Conservation (phyloP, 2,888 invertebrate species). For the Oscheius myriophilus region DNA sequence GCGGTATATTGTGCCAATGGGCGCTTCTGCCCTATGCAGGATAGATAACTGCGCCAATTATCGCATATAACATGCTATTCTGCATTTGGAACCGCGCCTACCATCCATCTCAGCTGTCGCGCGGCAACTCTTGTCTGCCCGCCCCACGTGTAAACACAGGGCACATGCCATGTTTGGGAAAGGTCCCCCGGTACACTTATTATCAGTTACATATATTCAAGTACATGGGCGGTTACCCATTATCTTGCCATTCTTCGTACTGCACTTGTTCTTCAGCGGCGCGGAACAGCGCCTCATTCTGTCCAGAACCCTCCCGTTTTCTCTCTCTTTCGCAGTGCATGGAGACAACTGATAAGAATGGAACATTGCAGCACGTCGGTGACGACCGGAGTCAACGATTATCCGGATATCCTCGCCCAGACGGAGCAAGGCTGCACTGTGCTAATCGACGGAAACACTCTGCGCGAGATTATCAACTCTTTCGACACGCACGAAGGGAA, state of each 20-base stretch:
- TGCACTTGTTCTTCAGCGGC: too few species aligned
- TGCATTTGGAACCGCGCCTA: not conserved
- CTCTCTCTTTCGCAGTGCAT: slow-evolving; percentile 7
- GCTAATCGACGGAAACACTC: slow-evolving; percentile 62
- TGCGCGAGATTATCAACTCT: slow-evolving; percentile 57
- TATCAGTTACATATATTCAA: slow-evolving; percentile 24
- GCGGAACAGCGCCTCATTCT: too few species aligned
- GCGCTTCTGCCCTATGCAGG: slow-evolving; percentile 8
- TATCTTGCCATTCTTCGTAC: too few species aligned
- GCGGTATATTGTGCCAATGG: slow-evolving; percentile 19
- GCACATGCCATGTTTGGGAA: not conserved
- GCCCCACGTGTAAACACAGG: slow-evolving; percentile 1
- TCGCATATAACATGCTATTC: slow-evolving; percentile 26
- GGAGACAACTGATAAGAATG: too few species aligned
- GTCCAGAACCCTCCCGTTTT: slow-evolving; percentile 9
- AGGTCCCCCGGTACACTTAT: slow-evolving; percentile 15
- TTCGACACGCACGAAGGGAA: slow-evolving; percentile 56
- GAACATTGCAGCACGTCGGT: slow-evolving; percentile 61
- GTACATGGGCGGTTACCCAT: slow-evolving; percentile 14
- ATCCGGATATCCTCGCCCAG: slow-evolving; percentile 67
- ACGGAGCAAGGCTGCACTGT: slow-evolving; percentile 66
- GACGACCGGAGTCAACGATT: slow-evolving; percentile 54
- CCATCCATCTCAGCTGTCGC: slow-evolving; percentile 20
- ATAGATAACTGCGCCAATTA: slow-evolving; percentile 27
- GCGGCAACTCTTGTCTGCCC: slow-evolving; percentile 11